These are phyloP conservation scores for Polypedilum pembai DNA, from an alignment of 1,140 invertebrate genomes.

Conservation along the genomic window DNA sequence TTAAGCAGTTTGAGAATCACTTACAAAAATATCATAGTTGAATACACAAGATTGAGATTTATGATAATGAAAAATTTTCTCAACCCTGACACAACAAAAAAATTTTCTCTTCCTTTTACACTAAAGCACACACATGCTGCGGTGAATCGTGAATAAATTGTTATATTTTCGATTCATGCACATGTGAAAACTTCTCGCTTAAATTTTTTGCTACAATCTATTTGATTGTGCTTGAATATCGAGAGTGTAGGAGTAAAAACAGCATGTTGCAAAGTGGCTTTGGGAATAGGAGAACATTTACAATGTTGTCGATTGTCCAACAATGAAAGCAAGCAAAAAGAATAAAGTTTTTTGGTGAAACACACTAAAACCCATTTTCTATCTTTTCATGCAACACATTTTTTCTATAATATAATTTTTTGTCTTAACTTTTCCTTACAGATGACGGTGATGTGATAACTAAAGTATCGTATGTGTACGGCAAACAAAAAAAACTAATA, in stretches of 20 bases:
- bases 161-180: background rate
- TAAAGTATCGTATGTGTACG: background rate
- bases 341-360: background rate
- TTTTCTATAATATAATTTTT: constrained; percentile 5
- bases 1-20: no score
- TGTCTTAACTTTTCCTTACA: background rate
- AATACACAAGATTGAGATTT: no score
- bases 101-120: background rate
- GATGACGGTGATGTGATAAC: constrained; percentile 14
- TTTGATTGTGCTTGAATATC: no score
- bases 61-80: no score
- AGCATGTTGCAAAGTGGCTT: constrained; percentile 27
- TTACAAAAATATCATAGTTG: no score
- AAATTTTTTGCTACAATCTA: no score
- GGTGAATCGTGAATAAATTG: constrained; percentile 12
- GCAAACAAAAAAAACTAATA: constrained; percentile 10
- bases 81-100: no score
- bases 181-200: no score
- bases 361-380: background rate
- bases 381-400: background rate
- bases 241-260: background rate
- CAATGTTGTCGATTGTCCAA: constrained; percentile 22
- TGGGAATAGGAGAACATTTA: constrained; percentile 26
- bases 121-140: background rate
- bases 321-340: constrained; percentile 15